A percentile compares a stretch with the other conserved stretches of the same genome.
Evolutionary conservation across 2,113 vertebrate species (phyloP).

Genomic region (Gracilinanus agilis): DNA sequence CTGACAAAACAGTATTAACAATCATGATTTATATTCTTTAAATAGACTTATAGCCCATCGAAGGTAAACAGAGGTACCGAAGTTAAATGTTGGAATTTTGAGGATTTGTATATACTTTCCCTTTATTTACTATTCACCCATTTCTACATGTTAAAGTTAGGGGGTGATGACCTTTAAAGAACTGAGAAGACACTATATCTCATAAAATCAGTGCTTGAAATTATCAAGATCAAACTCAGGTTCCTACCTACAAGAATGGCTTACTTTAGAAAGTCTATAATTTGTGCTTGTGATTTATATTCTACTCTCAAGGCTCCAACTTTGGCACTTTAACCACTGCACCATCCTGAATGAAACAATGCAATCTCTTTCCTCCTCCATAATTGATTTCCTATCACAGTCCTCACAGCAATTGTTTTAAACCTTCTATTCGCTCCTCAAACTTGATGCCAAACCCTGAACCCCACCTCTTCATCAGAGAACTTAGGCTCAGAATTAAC

Average conservation of each 20-base stretch:
- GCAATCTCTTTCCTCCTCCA: not conserved
- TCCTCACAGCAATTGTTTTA: not conserved
- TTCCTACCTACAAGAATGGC: not conserved
- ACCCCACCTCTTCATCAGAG: not conserved
- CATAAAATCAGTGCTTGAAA: not conserved
- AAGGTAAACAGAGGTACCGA: not conserved
- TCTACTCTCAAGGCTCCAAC: not conserved
- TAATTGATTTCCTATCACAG: not conserved
- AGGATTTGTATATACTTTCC: not conserved
- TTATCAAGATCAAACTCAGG: not conserved
- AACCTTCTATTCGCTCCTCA: not conserved
- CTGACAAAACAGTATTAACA: slow-evolving; percentile 37
- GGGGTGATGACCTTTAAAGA: rapidly evolving
- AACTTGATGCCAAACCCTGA: not conserved
- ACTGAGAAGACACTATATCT: not conserved
- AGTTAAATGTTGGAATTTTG: not conserved
- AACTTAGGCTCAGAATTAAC: not conserved
- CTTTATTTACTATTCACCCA: not conserved
- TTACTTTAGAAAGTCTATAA: not conserved
- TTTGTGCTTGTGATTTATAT: not conserved
- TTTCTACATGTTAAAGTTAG: not conserved
- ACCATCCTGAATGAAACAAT: not conserved
- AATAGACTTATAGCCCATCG: slow-evolving; percentile 17
- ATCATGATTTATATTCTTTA: slow-evolving; percentile 38
- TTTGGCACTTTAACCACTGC: not conserved